These are phyloP conservation scores for Galeopsomyia nigrocyanea DNA, from an alignment of 2,888 invertebrate species.

Conservation along the genomic window DNA sequence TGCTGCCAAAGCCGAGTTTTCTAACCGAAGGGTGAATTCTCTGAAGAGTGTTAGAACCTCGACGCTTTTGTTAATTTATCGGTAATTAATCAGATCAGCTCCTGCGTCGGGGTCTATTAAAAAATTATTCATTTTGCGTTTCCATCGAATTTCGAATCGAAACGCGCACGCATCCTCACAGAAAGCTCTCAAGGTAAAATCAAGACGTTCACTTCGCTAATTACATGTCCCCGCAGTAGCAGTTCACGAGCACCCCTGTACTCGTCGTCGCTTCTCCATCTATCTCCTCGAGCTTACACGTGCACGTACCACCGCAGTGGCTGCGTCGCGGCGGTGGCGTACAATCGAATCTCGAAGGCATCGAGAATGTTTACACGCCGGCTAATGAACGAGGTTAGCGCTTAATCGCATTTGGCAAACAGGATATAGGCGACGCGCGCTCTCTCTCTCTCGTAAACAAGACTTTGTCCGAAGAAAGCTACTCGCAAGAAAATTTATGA, in stretches of 20 bases:
- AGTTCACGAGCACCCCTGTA: no score
- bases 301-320: no score
- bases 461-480: constrained; percentile 18
- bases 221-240: no score
- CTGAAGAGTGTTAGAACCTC: no score
- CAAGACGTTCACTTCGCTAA: no score
- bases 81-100: constrained; percentile 15
- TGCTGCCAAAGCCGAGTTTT: background rate
- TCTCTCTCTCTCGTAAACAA: constrained; percentile 1
- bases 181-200: no score
- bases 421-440: constrained; percentile 11
- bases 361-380: constrained; percentile 23
- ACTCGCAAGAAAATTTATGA: constrained; percentile 69
- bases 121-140: background rate
- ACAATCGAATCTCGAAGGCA: background rate
- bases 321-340: background rate
- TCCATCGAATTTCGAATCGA: no score
- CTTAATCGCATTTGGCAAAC: constrained; percentile 37
- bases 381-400: constrained; percentile 29
- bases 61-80: background rate
- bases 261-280: no score
- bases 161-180: no score
- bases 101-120: background rate
- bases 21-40: no score
- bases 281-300: background rate